Percentiles rank a stretch among this genome's conserved stretches.
phyloP scores from a whole-genome alignment of 2,113 vertebrate species.

The Panthera tigris region DNA sequence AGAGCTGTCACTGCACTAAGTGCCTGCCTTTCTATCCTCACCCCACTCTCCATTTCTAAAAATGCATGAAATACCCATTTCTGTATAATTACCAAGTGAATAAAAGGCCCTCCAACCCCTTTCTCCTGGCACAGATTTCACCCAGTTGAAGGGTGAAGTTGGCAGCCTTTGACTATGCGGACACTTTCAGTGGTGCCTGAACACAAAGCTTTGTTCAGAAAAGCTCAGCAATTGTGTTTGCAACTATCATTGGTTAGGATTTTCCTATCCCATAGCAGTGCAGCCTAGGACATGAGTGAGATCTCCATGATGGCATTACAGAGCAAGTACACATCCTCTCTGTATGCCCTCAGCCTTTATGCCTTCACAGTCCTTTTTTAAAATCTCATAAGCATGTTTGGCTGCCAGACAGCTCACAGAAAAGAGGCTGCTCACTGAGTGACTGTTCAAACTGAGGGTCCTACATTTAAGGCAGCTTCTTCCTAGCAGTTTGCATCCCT shows the following conservation, averaged over 20 bases:
- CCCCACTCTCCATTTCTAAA: slow-evolving; percentile 44
- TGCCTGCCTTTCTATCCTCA: neutral
- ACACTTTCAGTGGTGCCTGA: slow-evolving; percentile 7
- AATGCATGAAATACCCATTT: slow-evolving; percentile 8
- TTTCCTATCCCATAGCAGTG: neutral
- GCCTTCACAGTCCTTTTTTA: neutral
- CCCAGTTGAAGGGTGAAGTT: neutral
- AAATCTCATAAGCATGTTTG: slow-evolving; percentile 55
- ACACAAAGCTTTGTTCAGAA: slow-evolving; percentile 34
- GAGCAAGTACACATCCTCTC: neutral
- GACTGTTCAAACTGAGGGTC: neutral
- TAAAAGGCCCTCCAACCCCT: neutral
- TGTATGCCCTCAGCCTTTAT: neutral
- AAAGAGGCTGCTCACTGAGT: neutral
- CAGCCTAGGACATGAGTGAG: neutral
- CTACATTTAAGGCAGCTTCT: neutral
- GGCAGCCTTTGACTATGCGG: neutral
- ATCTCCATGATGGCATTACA: neutral
- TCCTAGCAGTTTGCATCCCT: neutral
- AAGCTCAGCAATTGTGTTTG: slow-evolving; percentile 14
- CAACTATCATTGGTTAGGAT: neutral
- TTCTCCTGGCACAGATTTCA: neutral
- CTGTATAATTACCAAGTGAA: slow-evolving; percentile 43
- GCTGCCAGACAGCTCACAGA: neutral
- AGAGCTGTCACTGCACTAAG: slow-evolving; percentile 1